These are phyloP conservation scores for Rhodeus uyekii DNA, from an alignment of 2,797 vertebrate species.

Conservation along the genomic window DNA sequence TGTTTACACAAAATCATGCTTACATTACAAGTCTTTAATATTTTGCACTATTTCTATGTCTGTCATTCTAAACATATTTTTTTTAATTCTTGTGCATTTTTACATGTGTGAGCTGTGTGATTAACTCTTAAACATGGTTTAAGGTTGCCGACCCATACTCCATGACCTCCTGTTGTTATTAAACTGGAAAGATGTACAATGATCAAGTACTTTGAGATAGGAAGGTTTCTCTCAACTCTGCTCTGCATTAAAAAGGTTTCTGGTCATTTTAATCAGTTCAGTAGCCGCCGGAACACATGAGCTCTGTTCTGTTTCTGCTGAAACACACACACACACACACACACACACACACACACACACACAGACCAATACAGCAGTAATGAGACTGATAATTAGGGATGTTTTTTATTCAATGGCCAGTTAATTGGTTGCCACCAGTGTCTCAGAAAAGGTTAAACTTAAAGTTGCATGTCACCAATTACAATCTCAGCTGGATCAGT, in stretches of 20 bases:
- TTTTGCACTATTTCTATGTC: no score
- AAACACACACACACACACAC: constrained; percentile 65
- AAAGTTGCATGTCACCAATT: constrained; percentile 82
- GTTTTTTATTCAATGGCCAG: constrained; percentile 80
- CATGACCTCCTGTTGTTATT: background rate
- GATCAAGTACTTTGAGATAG: background rate
- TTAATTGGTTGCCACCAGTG: constrained; percentile 84
- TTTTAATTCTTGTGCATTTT: no score
- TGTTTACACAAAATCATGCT: no score
- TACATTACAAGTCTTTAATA: no score
- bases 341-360: constrained; percentile 58
- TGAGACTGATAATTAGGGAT: constrained; percentile 84
- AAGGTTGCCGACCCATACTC: no score
- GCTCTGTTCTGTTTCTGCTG: constrained; percentile 59
- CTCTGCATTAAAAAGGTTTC: constrained; percentile 23
- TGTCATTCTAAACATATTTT: no score
- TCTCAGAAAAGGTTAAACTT: constrained; percentile 83
- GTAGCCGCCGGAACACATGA: constrained; percentile 50
- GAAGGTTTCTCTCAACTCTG: constrained; percentile 1
- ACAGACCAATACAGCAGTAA: constrained; percentile 75
- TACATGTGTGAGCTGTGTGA: no score
- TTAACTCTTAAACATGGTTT: no score
- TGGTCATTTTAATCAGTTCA: constrained; percentile 52
- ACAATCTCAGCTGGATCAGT: constrained; percentile 81
- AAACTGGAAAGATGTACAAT: background rate